Evolutionary conservation across 2,888 invertebrate species (phyloP), one percentile per base, ranked within the genome.

Genomic region (Scelioninae gen. 1): DNA sequence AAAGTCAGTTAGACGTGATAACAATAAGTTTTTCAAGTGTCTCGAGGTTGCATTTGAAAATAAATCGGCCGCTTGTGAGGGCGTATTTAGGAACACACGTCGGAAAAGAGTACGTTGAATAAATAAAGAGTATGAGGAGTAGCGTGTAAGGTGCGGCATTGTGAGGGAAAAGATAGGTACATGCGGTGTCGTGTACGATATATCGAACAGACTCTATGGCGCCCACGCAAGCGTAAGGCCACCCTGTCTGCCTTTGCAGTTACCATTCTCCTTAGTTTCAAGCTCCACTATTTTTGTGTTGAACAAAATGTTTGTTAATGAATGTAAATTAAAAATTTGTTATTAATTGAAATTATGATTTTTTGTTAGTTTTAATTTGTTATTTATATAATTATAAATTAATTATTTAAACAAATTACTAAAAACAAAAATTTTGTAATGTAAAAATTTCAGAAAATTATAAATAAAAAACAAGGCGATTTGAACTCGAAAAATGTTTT

Each of bases 181-280:
- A 47, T 60, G 49, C 75, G 82, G 82, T 83, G 77, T 72, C 53
- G 78, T 51, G 84, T 63, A 69, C 65, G 55, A 65, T 75, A 79
- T 81, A 85, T 84, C 85, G 84, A 78, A 85, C 84, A 89, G 89
- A 89, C 89, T 86, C 63, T 72, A 82, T 76, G 89, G 88, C 89
- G 88, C 88, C 89, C 89, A 89, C 88, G 88, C 88, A 86, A 88
- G 81, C 86, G 83, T 84, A 81, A 68, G 58, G 78, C 79, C 77
- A 86, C 85, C 82, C 85, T 78, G 79, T 74, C 79, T 84, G 76
- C 43, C 47, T 15, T 9, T 56, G 53, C 23, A 11, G 45, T 11
- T 47, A 29, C 15, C 15, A 32, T 38, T 62, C 76, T 60, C 60
- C 68, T 40, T 60, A 15, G 45, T 69, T 60, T 55, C 38, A 10